Conservation (phyloP, 2,113 vertebrate species). For the Halcyon senegalensis region DNA sequence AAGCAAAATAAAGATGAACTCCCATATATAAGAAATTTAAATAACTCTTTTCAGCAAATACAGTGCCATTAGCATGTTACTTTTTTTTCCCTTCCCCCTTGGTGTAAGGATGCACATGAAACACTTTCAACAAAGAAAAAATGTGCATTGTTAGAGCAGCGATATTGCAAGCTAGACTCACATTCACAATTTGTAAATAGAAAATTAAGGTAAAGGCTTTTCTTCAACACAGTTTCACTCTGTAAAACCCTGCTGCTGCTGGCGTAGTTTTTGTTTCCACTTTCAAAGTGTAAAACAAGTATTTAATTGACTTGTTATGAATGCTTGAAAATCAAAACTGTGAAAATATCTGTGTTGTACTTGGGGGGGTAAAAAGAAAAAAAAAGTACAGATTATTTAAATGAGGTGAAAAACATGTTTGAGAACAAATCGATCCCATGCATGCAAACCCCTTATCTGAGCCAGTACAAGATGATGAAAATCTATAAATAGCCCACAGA, state of each 20-base stretch:
- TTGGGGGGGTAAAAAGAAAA: background rate
- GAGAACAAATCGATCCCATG: conserved; percentile 44
- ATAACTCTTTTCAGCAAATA: conserved; percentile 50
- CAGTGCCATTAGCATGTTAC: conserved; percentile 4
- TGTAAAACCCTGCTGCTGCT: background rate
- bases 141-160: background rate
- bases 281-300: background rate
- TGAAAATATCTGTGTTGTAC: background rate
- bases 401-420: conserved; percentile 53
- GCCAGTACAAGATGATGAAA: conserved; percentile 48
- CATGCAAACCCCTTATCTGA: conserved; percentile 61
- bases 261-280: background rate
- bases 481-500: conserved; percentile 59
- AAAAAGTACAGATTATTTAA: conserved; percentile 56
- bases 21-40: conserved; percentile 49
- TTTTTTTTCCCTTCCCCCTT: conserved; percentile 19
- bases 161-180: conserved; percentile 23
- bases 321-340: conserved; percentile 35
- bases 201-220: background rate
- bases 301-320: background rate
- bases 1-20: conserved; percentile 62
- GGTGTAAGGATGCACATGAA: conserved; percentile 30
- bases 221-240: background rate
- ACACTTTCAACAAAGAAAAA: conserved; percentile 43
- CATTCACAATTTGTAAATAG: conserved; percentile 7